Base-by-base conservation (phyloP, 2,888 invertebrate species). In the Eucriotettix oculatus region DNA sequence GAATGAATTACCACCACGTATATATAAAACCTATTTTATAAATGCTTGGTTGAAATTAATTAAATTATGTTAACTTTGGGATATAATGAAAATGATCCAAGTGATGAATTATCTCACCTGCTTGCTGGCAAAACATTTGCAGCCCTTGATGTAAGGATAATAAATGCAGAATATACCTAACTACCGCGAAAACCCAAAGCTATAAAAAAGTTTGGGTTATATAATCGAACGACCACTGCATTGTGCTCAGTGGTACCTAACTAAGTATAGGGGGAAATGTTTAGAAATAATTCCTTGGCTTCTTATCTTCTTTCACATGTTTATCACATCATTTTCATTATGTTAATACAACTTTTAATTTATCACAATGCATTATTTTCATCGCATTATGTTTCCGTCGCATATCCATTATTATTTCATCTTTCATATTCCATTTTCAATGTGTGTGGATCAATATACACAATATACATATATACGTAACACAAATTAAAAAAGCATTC, bases 171-270 rank as follows among this genome's bases (percentile, higher is more conserved):
- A 14, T 14, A 48, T 9, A 48, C 48, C 48, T 48, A 48, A 48
- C 48, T 48, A 59, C 59, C 55, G 55, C 59, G 59, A 54, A 16
- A 55, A 59, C 59, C 59, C 59, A 17, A 59, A 55, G 55, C 48
- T 43, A 43, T 43, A 43, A 12, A 43, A 54, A 58, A 43, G 54
- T 59, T 41, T 55, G 59, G 59, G 54, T 44, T 16, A 14, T 17
- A 10, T 54, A 7, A 42, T 48, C 14, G 14, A 29, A 48, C 44
- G 44, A 61, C 60, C 60, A 61, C 69, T 68, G 69, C 68, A 69
- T 69, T 69, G 69, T 64, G 68, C 69, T 67, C 69, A 69, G 68
- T 63, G 67, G 64, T 55, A 59, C 60, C 60, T 56, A 61, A 52
- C 61, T 59, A 57, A 42, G 48, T n/a, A 48, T n/a, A 48, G 48